A percentile compares a stretch with the other conserved stretches of the same genome.
Evolutionary conservation across 1,140 invertebrate genomes (phyloP).

Genomic region (roundworm (Caenorhabditis elegans)): WBcel235 BX284606.5:2869501-2870000

Average conservation of each 20-base stretch:
- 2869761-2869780: background rate
- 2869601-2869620: constrained; percentile 3
- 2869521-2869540: constrained; percentile 45
- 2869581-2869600: constrained; percentile 5
- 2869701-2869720: constrained; percentile 22
- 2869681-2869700: constrained; percentile 36
- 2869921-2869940: too few relatives aligned
- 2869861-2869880: too few relatives aligned
- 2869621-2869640: background rate
- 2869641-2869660: background rate
- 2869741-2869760: background rate
- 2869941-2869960: too few relatives aligned
- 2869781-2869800: too few relatives aligned
- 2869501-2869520: constrained; percentile 52
- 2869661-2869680: background rate
- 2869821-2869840: too few relatives aligned
- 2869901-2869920: too few relatives aligned
- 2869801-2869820: too few relatives aligned
- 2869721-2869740: background rate
- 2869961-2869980: too few relatives aligned
- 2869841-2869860: too few relatives aligned
- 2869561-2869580: constrained; percentile 24
- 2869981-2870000: too few relatives aligned
- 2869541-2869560: constrained; percentile 48
- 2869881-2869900: too few relatives aligned